Base-by-base conservation (phyloP, 2,888 invertebrate species). In the Chloromyia formosa region DNA sequence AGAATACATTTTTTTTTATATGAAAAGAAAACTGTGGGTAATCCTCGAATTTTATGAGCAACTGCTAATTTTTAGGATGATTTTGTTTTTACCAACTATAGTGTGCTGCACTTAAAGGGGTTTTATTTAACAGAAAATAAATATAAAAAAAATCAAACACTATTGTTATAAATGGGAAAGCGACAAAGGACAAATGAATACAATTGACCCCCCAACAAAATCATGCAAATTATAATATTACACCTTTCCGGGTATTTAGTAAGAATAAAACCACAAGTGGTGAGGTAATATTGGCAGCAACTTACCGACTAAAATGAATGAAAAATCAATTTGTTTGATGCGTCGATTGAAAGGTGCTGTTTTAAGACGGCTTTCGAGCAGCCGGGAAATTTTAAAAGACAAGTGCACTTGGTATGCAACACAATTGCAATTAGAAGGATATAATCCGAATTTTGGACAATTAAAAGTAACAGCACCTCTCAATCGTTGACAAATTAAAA, bases 181-280 rank as follows among this genome's bases (percentile, higher is more conserved):
- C 42, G 66, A 66, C 66, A 66, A 45, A 42, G 45, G 66, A 66
- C 66, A 66, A 66, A 66, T 49, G 23, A 66, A 49, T 66, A 49
- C 66, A 45, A 42, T 66, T 66, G 10, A 35, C 2, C 5, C 66
- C 49, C 49, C 66, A 45, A 66, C 66, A 66, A 66, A 66, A 66
- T 66, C 66, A 66, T 66, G 66, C 66, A 66, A 66, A 45, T 49
- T 22, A 66, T 45, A 66, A 42, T 20, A 49, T 66, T 62, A 62
- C 40, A 66, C 66, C 66, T 49, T 49, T 18, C 66, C 66, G 35
- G 45, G 45, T 66, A 62, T 40, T 66, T 40, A 62, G 62, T 62
- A 62, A 42, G 23, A 27, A n/a, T 18, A 9, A 66, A 66, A 66
- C 23, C 66, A 66, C 66, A 22, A 66, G 22, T 66, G 66, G 66